Conservation (phyloP, 2,797 vertebrate species). For the Pampus argenteus region DNA sequence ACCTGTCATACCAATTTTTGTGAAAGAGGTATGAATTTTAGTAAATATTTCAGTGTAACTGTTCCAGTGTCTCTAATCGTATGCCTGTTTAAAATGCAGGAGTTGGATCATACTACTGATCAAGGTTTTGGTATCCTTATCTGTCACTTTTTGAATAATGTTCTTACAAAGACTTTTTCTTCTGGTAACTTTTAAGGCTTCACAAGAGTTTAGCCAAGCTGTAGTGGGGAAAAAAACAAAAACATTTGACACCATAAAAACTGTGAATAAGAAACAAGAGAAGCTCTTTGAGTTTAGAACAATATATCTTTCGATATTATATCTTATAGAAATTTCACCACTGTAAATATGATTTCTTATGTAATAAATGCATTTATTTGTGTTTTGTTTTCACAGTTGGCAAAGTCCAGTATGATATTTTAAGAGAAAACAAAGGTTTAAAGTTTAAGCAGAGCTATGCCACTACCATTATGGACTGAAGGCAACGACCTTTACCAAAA, state of each 20-base stretch:
- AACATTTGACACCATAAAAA: background rate
- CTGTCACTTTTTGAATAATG: conserved; percentile 26
- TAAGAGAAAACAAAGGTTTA: too few species aligned
- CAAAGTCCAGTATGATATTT: too few species aligned
- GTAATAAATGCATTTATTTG: too few species aligned
- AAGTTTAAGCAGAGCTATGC: too few species aligned
- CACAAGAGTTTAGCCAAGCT: background rate
- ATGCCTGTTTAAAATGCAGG: conserved; percentile 38
- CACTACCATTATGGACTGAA: too few species aligned
- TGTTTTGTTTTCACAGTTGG: too few species aligned
- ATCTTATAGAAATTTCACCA: too few species aligned
- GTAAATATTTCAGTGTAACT: conserved; percentile 8
- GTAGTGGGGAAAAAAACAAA: too few species aligned
- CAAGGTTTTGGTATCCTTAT: conserved; percentile 38
- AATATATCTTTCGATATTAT: too few species aligned
- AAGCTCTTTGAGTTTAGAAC: background rate
- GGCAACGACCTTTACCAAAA: too few species aligned
- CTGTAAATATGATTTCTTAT: too few species aligned
- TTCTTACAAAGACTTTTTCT: background rate
- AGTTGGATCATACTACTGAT: conserved; percentile 13
- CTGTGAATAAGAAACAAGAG: background rate
- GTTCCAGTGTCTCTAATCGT: conserved; percentile 22
- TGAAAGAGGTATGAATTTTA: conserved; percentile 2
- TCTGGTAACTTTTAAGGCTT: conserved; percentile 16
- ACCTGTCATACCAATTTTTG: conserved; percentile 33